Conservation (phyloP, 2,888 invertebrate genomes). For the Drosophila prostipennis region DNA sequence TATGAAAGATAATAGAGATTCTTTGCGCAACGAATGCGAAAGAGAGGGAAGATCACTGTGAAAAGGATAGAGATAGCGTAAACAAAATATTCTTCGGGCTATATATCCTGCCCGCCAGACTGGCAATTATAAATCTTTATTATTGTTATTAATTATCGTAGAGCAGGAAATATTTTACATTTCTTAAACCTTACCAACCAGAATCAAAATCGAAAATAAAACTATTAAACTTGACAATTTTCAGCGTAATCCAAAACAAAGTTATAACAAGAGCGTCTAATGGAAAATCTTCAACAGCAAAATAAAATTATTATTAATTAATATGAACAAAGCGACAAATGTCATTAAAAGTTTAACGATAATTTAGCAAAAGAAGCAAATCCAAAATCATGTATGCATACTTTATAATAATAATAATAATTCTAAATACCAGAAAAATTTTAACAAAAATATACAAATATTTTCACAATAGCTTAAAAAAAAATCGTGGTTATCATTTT, state of each 20-base stretch:
- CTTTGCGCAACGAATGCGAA: neutral
- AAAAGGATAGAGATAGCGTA: neutral
- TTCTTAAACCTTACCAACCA: slow-evolving; percentile 28
- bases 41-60: slow-evolving; percentile 2
- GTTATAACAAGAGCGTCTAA: slow-evolving; percentile 13
- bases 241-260: slow-evolving; percentile 16
- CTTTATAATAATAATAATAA: slow-evolving; percentile 52
- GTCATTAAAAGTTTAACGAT: slow-evolving; percentile 39
- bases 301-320: slow-evolving; percentile 23
- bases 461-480: slow-evolving; percentile 75
- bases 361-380: slow-evolving; percentile 51
- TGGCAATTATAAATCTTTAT: slow-evolving; percentile 16
- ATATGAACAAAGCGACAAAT: slow-evolving; percentile 21
- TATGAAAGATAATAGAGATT: neutral
- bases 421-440: slow-evolving; percentile 67
- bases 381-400: slow-evolving; percentile 53
- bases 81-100: neutral
- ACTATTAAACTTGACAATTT: slow-evolving; percentile 24
- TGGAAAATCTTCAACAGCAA: slow-evolving; percentile 12
- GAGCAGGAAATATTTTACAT: slow-evolving; percentile 27
- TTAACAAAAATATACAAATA: slow-evolving; percentile 70
- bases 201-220: slow-evolving; percentile 20
- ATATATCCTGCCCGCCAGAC: slow-evolving; percentile 11
- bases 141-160: slow-evolving; percentile 23
- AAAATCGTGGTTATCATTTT: neutral